Evolutionary conservation across 2,113 vertebrate genomes (phyloP).

Genomic region (Carassius auratus): DNA sequence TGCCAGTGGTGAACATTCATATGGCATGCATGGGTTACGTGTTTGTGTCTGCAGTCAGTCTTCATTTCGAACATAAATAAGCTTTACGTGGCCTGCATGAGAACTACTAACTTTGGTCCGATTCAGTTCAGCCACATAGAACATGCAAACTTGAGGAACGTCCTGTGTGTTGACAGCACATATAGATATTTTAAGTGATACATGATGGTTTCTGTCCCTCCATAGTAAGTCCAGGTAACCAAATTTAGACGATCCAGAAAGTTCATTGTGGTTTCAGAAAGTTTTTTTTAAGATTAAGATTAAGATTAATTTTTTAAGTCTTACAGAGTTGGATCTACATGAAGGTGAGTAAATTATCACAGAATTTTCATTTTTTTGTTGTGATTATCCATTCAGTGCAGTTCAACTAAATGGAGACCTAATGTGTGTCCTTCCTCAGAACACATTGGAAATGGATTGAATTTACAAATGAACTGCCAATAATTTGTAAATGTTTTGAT

Average conservation of each 20-base stretch:
- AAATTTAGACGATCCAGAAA: not conserved
- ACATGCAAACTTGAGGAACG: conserved; percentile 28
- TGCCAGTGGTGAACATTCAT: conserved; percentile 68
- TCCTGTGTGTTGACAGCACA: conserved; percentile 22
- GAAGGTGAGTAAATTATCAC: not conserved
- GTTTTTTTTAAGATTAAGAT: not conserved
- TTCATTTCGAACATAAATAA: conserved; percentile 74
- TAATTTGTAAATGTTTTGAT: not conserved
- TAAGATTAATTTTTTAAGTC: too few relatives aligned
- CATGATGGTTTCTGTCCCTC: not conserved
- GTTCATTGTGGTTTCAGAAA: not conserved
- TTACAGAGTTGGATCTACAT: not conserved
- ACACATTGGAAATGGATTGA: not conserved
- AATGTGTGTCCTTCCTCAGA: not conserved
- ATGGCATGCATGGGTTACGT: conserved; percentile 54
- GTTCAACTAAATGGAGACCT: not conserved
- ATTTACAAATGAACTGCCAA: conserved; percentile 9
- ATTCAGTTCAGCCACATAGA: conserved; percentile 28
- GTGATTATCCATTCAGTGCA: not conserved
- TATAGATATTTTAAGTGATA: not conserved
- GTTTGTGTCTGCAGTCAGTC: conserved; percentile 66
- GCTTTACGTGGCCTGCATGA: conserved; percentile 60
- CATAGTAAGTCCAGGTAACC: not conserved
- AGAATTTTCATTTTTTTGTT: not conserved
- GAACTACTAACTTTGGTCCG: conserved; percentile 63